These are phyloP conservation scores for Hydropsyche betteni DNA, from an alignment of 2,888 invertebrate genomes.

Conservation along the genomic window DNA sequence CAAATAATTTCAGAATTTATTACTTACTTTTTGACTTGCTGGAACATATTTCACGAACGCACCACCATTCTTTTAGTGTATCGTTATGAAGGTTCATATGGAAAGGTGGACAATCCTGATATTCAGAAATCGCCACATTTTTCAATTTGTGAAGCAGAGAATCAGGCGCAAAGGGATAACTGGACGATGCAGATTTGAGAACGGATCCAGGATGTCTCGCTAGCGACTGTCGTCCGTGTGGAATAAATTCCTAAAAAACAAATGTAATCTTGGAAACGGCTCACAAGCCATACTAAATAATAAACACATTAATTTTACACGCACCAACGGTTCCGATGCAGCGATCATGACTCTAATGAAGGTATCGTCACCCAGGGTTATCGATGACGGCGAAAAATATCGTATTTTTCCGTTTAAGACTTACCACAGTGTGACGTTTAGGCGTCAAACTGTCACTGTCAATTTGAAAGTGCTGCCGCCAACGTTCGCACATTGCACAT, in stretches of 20 bases:
- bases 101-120: slow-evolving; percentile 62
- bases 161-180: slow-evolving; percentile 65
- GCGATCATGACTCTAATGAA: slow-evolving; percentile 77
- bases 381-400: too few species aligned
- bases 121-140: slow-evolving; percentile 78
- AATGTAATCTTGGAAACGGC: not conserved
- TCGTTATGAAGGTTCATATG: slow-evolving; percentile 70
- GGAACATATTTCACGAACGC: slow-evolving; percentile 59
- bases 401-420: too few species aligned
- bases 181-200: slow-evolving; percentile 62
- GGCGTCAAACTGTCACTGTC: too few species aligned
- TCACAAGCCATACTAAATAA: not conserved
- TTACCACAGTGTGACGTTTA: too few species aligned
- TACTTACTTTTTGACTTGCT: slow-evolving; percentile 31
- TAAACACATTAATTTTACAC: slow-evolving; percentile 1
- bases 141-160: slow-evolving; percentile 77
- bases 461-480: too few species aligned
- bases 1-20: not conserved
- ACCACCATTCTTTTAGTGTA: slow-evolving; percentile 63
- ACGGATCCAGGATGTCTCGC: slow-evolving; percentile 79
- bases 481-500: too few species aligned
- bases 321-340: slow-evolving; percentile 88
- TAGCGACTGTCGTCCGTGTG: slow-evolving; percentile 85
- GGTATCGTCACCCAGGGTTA: too few species aligned
- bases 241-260: slow-evolving; percentile 79